Conservation (phyloP, 2,113 vertebrate species). For the Vulpes ferrilata region DNA sequence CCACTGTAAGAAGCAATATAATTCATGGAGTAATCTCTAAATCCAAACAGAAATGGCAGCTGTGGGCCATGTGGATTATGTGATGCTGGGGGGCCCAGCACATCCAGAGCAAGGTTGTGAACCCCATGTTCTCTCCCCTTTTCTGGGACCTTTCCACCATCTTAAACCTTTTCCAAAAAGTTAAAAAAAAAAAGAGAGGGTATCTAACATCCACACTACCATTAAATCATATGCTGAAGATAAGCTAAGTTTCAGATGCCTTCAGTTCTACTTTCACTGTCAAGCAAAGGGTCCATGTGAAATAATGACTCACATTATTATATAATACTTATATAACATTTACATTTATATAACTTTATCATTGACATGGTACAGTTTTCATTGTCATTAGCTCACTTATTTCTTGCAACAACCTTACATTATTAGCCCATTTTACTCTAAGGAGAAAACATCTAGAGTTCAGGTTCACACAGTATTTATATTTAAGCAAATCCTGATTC, state of each 20-base stretch:
- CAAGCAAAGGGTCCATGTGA: constrained; percentile 1
- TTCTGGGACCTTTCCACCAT: background rate
- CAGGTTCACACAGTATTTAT: background rate
- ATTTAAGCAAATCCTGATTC: background rate
- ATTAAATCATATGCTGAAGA: background rate
- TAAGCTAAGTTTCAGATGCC: background rate
- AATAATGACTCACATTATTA: constrained; percentile 52
- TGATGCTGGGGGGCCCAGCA: background rate
- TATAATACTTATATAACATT: background rate
- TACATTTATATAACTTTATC: background rate
- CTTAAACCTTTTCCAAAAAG: constrained; percentile 32
- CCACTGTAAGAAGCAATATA: background rate
- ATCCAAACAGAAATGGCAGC: background rate
- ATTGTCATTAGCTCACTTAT: background rate
- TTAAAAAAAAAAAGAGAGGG: background rate
- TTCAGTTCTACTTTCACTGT: constrained; percentile 19
- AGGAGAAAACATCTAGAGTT: background rate
- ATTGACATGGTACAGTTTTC: background rate
- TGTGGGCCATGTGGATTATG: background rate
- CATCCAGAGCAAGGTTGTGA: background rate
- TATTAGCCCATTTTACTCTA: background rate
- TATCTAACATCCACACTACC: background rate
- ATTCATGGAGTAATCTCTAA: background rate
- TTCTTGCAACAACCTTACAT: background rate
- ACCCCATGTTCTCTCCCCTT: background rate